Percentiles rank a stretch among this genome's conserved stretches.
Conservation (phyloP, 2,888 invertebrate species). For the Acanthacorydalis orientalis region DNA sequence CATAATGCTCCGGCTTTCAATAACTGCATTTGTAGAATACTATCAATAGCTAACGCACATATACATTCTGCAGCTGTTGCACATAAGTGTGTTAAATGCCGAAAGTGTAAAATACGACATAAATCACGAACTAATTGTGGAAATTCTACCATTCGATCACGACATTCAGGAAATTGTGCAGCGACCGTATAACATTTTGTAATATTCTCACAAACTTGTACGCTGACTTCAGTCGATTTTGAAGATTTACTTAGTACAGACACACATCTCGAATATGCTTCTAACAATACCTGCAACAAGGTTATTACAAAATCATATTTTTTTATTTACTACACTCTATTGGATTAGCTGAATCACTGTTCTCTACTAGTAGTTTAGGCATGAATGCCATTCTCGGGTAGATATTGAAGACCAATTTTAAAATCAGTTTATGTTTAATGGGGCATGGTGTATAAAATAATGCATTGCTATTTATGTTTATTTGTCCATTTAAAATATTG, state of each 20-base stretch:
- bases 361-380: too few species aligned
- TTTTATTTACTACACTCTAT: too few species aligned
- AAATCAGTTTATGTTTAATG: too few species aligned
- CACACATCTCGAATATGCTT: constrained; percentile 88
- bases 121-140: constrained; percentile 77
- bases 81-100: constrained; percentile 70
- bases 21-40: constrained; percentile 68
- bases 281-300: constrained; percentile 35
- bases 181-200: constrained; percentile 92
- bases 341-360: too few species aligned
- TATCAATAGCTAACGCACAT: constrained; percentile 72
- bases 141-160: constrained; percentile 72
- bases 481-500: too few species aligned
- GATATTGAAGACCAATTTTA: too few species aligned
- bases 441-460: too few species aligned
- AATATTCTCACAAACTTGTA: constrained; percentile 82
- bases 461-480: too few species aligned
- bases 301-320: constrained; percentile 27
- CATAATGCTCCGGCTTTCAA: constrained; percentile 78
- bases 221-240: constrained; percentile 60
- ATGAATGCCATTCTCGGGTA: too few species aligned
- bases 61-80: constrained; percentile 83
- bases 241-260: constrained; percentile 72
- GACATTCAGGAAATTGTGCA: constrained; percentile 80
- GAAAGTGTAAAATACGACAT: constrained; percentile 70